Percentiles rank a stretch among this genome's conserved stretches.
Conservation (phyloP, 2,797 vertebrate species). For the Babyrousa celebensis region DNA sequence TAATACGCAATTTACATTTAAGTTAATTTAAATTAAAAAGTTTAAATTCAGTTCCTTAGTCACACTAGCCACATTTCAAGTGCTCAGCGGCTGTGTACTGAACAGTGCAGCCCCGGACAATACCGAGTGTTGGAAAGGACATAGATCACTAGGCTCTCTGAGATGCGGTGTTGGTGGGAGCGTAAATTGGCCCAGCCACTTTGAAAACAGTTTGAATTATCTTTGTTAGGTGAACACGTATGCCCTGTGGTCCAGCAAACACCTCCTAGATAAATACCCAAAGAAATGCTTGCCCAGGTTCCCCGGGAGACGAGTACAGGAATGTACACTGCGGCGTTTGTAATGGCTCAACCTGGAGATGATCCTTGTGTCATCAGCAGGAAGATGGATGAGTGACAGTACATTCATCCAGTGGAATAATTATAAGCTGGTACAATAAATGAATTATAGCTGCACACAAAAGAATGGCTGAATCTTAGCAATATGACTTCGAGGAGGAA, state of each 20-base stretch:
- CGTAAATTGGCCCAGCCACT: background rate
- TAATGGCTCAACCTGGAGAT: background rate
- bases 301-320: background rate
- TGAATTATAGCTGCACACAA: background rate
- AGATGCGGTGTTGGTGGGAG: too few relatives aligned
- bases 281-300: background rate
- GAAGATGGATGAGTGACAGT: background rate
- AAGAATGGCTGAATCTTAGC: background rate
- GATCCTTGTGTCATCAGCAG: background rate
- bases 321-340: background rate
- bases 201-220: background rate
- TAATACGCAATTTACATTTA: background rate
- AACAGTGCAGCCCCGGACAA: background rate
- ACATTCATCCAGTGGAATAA: rapidly evolving
- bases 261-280: background rate
- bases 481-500: background rate
- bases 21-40: background rate
- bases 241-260: background rate
- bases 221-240: background rate
- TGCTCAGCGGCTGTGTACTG: background rate
- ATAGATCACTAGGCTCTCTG: background rate
- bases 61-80: background rate
- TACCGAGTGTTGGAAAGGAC: background rate
- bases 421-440: too few relatives aligned
- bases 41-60: background rate